Conservation (phyloP, 2,888 invertebrate species). For the Scaptomyza cyrtandrae region DNA sequence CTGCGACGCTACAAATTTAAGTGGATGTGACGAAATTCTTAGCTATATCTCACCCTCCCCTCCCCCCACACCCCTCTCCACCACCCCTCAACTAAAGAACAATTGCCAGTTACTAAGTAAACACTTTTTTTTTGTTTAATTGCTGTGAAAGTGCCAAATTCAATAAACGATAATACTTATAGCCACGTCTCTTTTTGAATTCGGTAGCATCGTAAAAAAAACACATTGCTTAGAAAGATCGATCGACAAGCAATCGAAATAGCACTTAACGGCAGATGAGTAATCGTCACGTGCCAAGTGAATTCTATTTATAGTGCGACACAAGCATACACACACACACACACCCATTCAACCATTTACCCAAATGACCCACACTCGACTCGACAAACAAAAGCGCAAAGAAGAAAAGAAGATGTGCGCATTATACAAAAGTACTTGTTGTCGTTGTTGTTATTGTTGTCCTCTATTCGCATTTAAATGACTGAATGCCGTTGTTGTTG, state of each 20-base stretch:
- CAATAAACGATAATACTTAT: conserved; percentile 46
- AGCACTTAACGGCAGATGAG: conserved; percentile 53
- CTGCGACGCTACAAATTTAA: conserved; percentile 26
- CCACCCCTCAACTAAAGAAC: not conserved
- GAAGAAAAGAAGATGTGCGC: conserved; percentile 43
- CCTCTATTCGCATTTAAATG: not conserved
- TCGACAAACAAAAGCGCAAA: conserved; percentile 20
- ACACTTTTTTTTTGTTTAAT: not conserved
- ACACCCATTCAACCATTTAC: conserved; percentile 16
- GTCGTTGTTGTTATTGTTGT: not conserved
- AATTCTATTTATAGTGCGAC: conserved; percentile 73
- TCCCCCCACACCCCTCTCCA: not conserved
- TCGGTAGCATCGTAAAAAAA: conserved; percentile 28
- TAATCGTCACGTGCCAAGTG: conserved; percentile 81
- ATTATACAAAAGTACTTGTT: conserved; percentile 15
- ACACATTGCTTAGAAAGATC: conserved; percentile 17
- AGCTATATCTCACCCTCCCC: not conserved
- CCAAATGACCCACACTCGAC: conserved; percentile 44
- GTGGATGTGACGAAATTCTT: conserved; percentile 29
- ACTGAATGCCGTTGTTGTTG: too few relatives aligned
- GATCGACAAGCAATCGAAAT: conserved; percentile 15
- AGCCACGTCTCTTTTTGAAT: conserved; percentile 5
- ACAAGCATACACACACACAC: too few relatives aligned
- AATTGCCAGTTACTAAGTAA: not conserved
- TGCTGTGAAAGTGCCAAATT: conserved; percentile 13